phyloP scores from a whole-genome alignment of 2,113 vertebrate genomes.

The Rynchops niger region DNA sequence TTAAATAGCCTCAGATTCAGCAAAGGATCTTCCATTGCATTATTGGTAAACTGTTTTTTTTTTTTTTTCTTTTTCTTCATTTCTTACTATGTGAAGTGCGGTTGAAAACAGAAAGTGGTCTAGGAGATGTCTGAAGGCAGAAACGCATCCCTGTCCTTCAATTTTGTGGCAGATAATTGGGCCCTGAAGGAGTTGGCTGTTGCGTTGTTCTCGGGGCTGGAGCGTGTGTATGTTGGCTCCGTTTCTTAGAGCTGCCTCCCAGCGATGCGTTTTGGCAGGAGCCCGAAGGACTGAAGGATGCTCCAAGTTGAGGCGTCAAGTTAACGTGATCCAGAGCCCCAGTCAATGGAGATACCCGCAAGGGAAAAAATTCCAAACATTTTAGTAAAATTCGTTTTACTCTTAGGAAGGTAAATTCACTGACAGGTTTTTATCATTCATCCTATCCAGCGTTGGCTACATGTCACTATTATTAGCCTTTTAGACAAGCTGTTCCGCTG shows the following conservation, averaged over 20 bases:
- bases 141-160: slow-evolving; percentile 15
- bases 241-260: not conserved
- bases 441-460: not conserved
- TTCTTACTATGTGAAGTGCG: not conserved
- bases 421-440: not conserved
- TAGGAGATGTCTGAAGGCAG: slow-evolving; percentile 25
- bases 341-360: not conserved
- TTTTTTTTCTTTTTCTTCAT: not conserved
- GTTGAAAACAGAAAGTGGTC: slow-evolving; percentile 21
- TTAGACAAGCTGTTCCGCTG: not conserved
- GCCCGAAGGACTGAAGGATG: not conserved
- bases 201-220: not conserved
- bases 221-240: not conserved
- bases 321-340: not conserved
- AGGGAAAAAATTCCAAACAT: not conserved
- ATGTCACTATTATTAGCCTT: not conserved
- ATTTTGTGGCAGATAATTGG: slow-evolving; percentile 64
- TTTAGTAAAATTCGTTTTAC: not conserved
- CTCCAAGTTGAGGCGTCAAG: not conserved
- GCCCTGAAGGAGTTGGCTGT: slow-evolving; percentile 56
- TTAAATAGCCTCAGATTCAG: not conserved
- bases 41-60: not conserved
- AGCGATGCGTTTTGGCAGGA: slow-evolving; percentile 51
- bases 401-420: not conserved
- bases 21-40: not conserved